Evolutionary conservation across 64 coral and sea anemone species (phyloP), one percentile per base, ranked within the genome.

Genomic region (Anthopleura sola): DNA sequence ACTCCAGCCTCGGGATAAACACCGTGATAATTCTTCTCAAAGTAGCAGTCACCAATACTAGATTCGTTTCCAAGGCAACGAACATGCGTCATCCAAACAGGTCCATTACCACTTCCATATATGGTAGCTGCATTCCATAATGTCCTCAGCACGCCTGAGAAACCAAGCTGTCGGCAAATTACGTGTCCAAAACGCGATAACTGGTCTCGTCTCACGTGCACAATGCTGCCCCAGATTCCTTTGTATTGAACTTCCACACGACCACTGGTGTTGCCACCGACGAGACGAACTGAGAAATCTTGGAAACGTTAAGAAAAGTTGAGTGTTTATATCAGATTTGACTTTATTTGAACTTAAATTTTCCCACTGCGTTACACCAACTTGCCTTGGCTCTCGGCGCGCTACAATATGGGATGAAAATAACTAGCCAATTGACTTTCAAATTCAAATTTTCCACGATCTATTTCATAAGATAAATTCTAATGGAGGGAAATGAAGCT

Each of bases 171-270:
- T n/a, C 83, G 78, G 60, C 89, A 91, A 7, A 46, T 55, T 84
- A 91, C 89, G 38, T 91, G 56, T 38, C 83, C 75, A 49, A 85
- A 13, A 28, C 28, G 78, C 1, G 60, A 19, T n/a, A 68, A 21
- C 34, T 77, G 49, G 38, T 77, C 69, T 49, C 38, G 26, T 60
- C 2, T 54, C 82, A 83, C 82, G 55, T 91, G 84, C 21, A 84
- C 83, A 36, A 91, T 75, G 58, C 83, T 91, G 12, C 89, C 89
- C 89, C 89, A 91, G 76, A 91, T 37, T 32, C 89, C 89, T 18
- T 84, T 85, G 19, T 84, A 80, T 19, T 74, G 40, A 46, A 91
- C 89, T 31, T 91, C 89, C 19, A 91, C 14, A 12, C 89, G 89
- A 37, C 89, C 89, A 31, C 57, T 75, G 19, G 49, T 34, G 26